A percentile compares a stretch with the other conserved stretches of the same genome.
phyloP scores from a whole-genome alignment of 1,140 invertebrate genomes.

The Lepidurus packardi region DNA sequence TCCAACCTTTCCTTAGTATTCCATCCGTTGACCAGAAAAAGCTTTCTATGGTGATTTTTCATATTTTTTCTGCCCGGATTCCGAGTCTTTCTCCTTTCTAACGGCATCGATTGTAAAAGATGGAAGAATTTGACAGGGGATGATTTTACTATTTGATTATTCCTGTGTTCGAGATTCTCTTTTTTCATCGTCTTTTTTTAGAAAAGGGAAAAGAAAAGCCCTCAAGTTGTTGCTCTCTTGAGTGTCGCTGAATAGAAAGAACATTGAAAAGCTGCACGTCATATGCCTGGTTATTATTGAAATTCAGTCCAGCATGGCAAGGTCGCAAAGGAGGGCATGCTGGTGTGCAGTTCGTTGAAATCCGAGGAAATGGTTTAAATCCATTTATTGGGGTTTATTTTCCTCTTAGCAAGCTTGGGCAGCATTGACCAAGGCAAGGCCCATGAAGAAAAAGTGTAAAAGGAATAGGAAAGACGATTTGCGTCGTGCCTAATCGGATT shows the following conservation, averaged over 20 bases:
- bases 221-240: neutral
- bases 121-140: too few relatives aligned
- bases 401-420: neutral
- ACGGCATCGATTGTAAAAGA: too few relatives aligned
- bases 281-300: neutral
- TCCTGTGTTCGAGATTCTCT: neutral
- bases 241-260: neutral
- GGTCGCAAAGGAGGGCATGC: neutral
- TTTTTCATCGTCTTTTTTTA: neutral
- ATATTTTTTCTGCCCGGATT: too few relatives aligned
- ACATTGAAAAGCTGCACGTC: neutral
- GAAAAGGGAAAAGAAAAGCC: neutral
- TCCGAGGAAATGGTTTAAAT: neutral
- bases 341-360: constrained; percentile 5
- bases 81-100: too few relatives aligned
- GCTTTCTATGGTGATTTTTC: too few relatives aligned
- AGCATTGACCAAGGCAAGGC: neutral
- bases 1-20: too few relatives aligned
- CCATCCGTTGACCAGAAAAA: too few relatives aligned
- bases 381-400: neutral
- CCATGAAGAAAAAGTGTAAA: neutral
- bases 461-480: constrained; percentile 15
- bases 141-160: too few relatives aligned
- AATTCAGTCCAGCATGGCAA: constrained; percentile 15
- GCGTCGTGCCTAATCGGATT: constrained; percentile 16